Evolutionary conservation across 2,113 vertebrate genomes (phyloP).

Genomic region (Azemiops feae): DNA sequence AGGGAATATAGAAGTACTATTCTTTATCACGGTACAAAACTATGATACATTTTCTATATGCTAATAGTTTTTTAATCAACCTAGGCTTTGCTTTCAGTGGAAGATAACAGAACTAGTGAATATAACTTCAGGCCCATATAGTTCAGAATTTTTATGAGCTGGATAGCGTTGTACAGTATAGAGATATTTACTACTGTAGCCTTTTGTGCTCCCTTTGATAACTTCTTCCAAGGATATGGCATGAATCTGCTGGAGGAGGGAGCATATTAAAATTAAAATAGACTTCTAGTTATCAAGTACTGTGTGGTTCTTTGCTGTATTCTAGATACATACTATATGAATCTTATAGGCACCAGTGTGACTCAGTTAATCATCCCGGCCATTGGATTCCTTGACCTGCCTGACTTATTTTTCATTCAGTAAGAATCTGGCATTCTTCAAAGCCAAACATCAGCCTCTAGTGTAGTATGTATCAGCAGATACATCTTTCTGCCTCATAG

Average conservation of each 20-base stretch:
- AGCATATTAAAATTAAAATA: neutral
- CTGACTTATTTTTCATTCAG: neutral
- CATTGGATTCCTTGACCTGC: neutral
- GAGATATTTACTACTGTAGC: neutral
- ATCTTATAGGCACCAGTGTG: neutral
- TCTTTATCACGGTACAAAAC: neutral
- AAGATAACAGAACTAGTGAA: neutral
- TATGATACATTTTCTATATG: neutral
- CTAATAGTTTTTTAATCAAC: neutral
- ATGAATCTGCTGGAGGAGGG: neutral
- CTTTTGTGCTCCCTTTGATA: neutral
- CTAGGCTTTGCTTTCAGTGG: neutral
- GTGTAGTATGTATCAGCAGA: neutral
- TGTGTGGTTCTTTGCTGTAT: neutral
- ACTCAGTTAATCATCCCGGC: neutral
- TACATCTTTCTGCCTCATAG: neutral
- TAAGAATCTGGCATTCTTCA: neutral
- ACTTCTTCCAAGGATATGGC: neutral
- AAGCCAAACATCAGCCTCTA: neutral
- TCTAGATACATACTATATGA: neutral
- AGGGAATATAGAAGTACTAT: neutral
- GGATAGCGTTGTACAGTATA: neutral
- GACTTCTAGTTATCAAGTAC: neutral
- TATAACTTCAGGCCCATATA: neutral
- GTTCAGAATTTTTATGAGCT: neutral